phyloP scores from a whole-genome alignment of 2,113 vertebrate species.

The Hypocryptadius cinnamomeus region DNA sequence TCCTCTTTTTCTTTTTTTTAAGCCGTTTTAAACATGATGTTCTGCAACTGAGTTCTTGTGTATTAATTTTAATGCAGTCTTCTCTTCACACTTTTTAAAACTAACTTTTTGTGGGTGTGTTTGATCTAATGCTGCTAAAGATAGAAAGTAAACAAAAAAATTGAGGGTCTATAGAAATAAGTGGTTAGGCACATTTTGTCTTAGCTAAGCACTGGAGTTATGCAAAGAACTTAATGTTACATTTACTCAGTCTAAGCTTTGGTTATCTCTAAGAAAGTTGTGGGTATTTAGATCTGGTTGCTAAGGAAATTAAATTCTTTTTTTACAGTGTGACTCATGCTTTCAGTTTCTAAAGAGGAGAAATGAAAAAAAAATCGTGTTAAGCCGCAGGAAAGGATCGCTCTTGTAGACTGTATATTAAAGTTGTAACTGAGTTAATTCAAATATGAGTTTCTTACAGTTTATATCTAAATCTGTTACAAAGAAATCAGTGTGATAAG shows the following conservation, averaged over 20 bases:
- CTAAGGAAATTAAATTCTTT: constrained; percentile 56
- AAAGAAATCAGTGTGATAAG: constrained; percentile 33
- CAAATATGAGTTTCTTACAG: neutral
- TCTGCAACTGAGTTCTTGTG: constrained; percentile 38
- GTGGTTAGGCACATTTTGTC: constrained; percentile 15
- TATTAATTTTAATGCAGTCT: constrained; percentile 43
- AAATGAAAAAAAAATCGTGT: neutral
- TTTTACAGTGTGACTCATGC: constrained; percentile 46
- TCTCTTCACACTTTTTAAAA: constrained; percentile 44
- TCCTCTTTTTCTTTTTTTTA: constrained; percentile 16
- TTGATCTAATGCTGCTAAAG: constrained; percentile 57
- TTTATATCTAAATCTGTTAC: constrained; percentile 24
- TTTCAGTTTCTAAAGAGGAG: constrained; percentile 57
- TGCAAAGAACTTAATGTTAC: neutral
- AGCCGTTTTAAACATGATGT: constrained; percentile 43
- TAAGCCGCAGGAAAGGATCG: neutral
- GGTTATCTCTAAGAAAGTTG: constrained; percentile 50
- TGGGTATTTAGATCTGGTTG: constrained; percentile 37
- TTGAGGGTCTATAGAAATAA: neutral
- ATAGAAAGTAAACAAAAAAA: constrained; percentile 53
- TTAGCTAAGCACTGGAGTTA: constrained; percentile 23
- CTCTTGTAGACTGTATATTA: neutral
- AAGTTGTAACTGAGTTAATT: neutral
- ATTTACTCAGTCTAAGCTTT: constrained; percentile 32
- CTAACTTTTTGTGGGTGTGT: constrained; percentile 45